Evolutionary conservation across 92 coral and sea anemone species (phyloP), one percentile per base, ranked within the genome.

Genomic region (Umimayanthus kanabou): DNA sequence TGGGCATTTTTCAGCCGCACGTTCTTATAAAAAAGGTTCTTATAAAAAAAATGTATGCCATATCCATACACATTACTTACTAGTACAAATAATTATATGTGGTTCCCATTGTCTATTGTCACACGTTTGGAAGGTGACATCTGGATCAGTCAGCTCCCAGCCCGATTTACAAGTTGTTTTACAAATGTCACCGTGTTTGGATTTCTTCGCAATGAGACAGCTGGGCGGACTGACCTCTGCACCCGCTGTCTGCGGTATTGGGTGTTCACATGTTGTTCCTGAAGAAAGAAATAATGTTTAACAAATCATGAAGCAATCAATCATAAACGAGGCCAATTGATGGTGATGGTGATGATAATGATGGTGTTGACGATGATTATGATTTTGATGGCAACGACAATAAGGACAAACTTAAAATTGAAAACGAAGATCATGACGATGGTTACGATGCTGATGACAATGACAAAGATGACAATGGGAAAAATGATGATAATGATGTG

Each of bases 141-240:
- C 14, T 11, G 84, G 47, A 16, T 80, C 71, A 11, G 15, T 57
- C 25, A 80, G 23, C 45, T 55, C 71, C 70, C 70, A 80, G 61
- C 84, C 84, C 14, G 84, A 72, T 30, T 80, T 80, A 22, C 84
- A 80, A 14, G 71, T 80, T 55, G 29, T 80, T 33, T 65, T 80
- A 53, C 84, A 80, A 55, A 80, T 72, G 26, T 80, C 84, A 33
- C 84, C 84, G 26, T 80, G 84, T 30, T 80, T 80, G 0, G 84
- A 80, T 39, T 65, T 33, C 30, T 80, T 30, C 4, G n/a, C 71
- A 18, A 57, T 33, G 14, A 80, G 45, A 20, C 84, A 80, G 26
- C 84, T 80, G 16, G 72, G 47, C 1, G 84, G 84, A 20, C 26
- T 55, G 67, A 80, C 42, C 29, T 26, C 14, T 29, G 16, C 18